Percentiles rank a stretch among this genome's conserved stretches.
phyloP scores from a whole-genome alignment of 2,113 vertebrate genomes.

The Trogon melanurus region DNA sequence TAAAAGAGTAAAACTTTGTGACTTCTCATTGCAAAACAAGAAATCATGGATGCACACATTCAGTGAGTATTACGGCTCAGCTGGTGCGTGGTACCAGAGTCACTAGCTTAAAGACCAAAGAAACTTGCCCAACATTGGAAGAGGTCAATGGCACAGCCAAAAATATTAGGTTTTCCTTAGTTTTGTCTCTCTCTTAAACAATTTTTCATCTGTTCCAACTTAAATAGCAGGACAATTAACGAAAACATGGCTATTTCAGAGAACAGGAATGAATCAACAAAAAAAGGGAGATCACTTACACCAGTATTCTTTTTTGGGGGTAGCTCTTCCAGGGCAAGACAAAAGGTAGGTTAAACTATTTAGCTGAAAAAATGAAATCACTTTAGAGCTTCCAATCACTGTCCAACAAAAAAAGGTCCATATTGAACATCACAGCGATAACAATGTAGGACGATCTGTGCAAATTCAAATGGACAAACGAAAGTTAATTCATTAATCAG shows the following conservation, averaged over 20 bases:
- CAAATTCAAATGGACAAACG: not conserved
- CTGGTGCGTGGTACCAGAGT: not conserved
- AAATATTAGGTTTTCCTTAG: not conserved
- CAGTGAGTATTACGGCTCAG: not conserved
- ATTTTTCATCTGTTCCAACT: not conserved
- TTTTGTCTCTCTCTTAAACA: not conserved
- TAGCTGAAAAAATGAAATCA: not conserved
- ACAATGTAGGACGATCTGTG: not conserved
- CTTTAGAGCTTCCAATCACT: not conserved
- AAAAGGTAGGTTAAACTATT: not conserved
- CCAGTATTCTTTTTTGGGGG: not conserved
- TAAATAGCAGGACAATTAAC: not conserved
- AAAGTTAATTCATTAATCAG: not conserved
- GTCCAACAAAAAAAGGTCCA: not conserved
- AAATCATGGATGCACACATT: not conserved
- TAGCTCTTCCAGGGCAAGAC: not conserved
- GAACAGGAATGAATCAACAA: not conserved
- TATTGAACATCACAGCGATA: not conserved
- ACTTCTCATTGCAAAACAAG: not conserved
- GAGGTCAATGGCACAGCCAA: not conserved
- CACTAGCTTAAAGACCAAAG: not conserved
- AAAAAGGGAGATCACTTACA: not conserved
- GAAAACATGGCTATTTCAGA: not conserved
- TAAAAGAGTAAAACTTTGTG: not conserved
- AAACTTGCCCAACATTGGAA: not conserved